phyloP scores from a whole-genome alignment of 2,888 invertebrate species.

The Rhodophaea formosa region DNA sequence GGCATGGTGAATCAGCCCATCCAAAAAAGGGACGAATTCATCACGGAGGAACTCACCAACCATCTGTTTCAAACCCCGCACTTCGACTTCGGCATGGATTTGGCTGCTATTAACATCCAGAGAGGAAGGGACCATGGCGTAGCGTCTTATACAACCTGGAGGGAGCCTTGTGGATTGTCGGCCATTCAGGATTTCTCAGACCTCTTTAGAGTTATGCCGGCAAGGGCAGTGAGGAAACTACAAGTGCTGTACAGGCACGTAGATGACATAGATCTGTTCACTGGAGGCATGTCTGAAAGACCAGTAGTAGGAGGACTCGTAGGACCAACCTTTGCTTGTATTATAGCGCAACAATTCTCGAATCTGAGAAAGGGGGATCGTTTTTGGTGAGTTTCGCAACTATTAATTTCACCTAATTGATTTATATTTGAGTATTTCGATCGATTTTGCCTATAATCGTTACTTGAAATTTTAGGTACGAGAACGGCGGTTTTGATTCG shows the following conservation, averaged over 20 bases:
- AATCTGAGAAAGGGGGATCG: slow-evolving; percentile 89
- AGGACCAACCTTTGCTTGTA: slow-evolving; percentile 93
- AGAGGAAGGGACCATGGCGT: slow-evolving; percentile 92
- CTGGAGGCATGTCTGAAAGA: slow-evolving; percentile 90
- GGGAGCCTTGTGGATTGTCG: slow-evolving; percentile 88
- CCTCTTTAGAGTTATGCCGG: slow-evolving; percentile 84
- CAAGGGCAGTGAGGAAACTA: slow-evolving; percentile 83
- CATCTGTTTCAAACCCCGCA: slow-evolving; percentile 88
- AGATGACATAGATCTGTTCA: slow-evolving; percentile 92
- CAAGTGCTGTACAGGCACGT: slow-evolving; percentile 84
- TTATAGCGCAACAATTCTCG: slow-evolving; percentile 92
- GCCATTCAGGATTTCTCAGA: slow-evolving; percentile 86
- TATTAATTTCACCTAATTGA: background rate
- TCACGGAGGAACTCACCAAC: slow-evolving; percentile 89
- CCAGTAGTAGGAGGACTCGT: slow-evolving; percentile 90
- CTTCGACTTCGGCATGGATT: slow-evolving; percentile 89
- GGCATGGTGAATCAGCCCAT: slow-evolving; percentile 89
- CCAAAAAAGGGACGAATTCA: slow-evolving; percentile 90
- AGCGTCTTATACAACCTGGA: slow-evolving; percentile 89
- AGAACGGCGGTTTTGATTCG: slow-evolving; percentile 87
- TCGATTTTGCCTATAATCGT: background rate
- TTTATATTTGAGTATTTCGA: background rate
- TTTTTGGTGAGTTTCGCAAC: slow-evolving; percentile 82
- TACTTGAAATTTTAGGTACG: slow-evolving; percentile 79
- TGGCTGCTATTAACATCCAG: slow-evolving; percentile 94